Evolutionary conservation across 2,113 vertebrate species (phyloP).

Genomic region (Bothrops jararaca): DNA sequence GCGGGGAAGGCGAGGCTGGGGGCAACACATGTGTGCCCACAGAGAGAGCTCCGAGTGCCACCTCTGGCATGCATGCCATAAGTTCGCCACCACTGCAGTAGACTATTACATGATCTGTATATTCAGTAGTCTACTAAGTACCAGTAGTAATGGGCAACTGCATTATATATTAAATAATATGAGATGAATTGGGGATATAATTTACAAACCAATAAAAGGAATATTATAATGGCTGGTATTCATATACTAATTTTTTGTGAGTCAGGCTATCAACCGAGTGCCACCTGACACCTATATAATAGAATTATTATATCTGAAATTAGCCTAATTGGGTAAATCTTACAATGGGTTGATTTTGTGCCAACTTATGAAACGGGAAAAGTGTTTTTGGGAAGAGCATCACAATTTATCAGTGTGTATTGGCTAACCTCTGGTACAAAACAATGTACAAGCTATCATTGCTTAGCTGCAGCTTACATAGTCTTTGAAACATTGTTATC

Average conservation of each 20-base stretch:
- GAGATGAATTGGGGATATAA: conserved; percentile 13
- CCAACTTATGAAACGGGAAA: conserved; percentile 5
- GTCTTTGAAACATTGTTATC: not conserved
- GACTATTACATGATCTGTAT: conserved; percentile 1
- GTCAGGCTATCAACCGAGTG: conserved; percentile 7
- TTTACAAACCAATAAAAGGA: conserved; percentile 14
- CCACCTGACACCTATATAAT: conserved; percentile 15
- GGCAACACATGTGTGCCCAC: too few species aligned
- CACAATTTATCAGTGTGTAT: not conserved
- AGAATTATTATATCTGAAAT: conserved; percentile 19
- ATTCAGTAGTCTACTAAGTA: not conserved
- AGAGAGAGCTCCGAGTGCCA: too few species aligned
- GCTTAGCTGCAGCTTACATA: not conserved
- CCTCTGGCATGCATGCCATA: too few species aligned
- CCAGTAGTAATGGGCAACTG: conserved; percentile 3
- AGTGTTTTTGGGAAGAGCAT: not conserved
- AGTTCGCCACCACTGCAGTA: too few species aligned
- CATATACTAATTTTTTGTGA: conserved; percentile 16
- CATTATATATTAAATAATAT: conserved; percentile 34
- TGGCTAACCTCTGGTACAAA: conserved; percentile 5
- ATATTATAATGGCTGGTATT: conserved; percentile 24
- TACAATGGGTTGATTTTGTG: not conserved
- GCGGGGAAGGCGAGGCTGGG: too few species aligned
- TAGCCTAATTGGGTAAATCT: conserved; percentile 11
- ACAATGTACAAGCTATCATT: not conserved